A percentile compares a stretch with the other conserved stretches of the same genome.
These are phyloP conservation scores for Epistrophe eligans DNA, from an alignment of 2,888 invertebrate genomes.

Conservation along the genomic window DNA sequence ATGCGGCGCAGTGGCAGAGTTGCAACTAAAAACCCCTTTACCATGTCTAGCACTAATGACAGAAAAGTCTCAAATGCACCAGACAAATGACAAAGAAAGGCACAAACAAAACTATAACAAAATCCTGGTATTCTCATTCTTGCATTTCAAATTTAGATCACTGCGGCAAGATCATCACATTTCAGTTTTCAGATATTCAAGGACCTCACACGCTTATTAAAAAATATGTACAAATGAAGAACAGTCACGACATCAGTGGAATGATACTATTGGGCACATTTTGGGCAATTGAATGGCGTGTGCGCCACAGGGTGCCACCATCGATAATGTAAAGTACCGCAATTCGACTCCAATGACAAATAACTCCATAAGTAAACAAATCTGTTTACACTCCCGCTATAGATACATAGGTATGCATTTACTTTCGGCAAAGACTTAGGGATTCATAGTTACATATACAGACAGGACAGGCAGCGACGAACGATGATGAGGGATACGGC, in stretches of 20 bases:
- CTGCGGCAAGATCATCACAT: constrained; percentile 68
- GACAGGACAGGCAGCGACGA: constrained; percentile 13
- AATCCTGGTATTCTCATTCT: constrained; percentile 55
- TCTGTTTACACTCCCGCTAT: constrained; percentile 78
- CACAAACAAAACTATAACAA: constrained; percentile 44
- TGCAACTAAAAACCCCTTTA: constrained; percentile 57
- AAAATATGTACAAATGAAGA: constrained; percentile 42
- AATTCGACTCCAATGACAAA: constrained; percentile 77
- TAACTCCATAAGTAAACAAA: constrained; percentile 79
- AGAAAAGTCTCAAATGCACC: constrained; percentile 26
- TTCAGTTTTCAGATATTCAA: constrained; percentile 57
- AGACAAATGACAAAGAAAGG: constrained; percentile 7
- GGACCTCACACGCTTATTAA: constrained; percentile 69
- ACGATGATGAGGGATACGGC: constrained; percentile 64
- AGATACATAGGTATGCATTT: constrained; percentile 35
- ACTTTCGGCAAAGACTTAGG: constrained; percentile 35
- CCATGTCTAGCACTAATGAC: constrained; percentile 49
- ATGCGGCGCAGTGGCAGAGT: constrained; percentile 45
- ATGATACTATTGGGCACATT: constrained; percentile 53
- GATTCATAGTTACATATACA: neutral
- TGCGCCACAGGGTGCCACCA: constrained; percentile 75
- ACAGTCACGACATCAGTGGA: constrained; percentile 64
- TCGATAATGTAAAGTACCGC: constrained; percentile 68
- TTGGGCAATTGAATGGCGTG: constrained; percentile 70
- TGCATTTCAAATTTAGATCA: constrained; percentile 18